Evolutionary conservation across 2,113 vertebrate species (phyloP), one percentile per base, ranked within the genome.

Genomic region (Zingel zingel): DNA sequence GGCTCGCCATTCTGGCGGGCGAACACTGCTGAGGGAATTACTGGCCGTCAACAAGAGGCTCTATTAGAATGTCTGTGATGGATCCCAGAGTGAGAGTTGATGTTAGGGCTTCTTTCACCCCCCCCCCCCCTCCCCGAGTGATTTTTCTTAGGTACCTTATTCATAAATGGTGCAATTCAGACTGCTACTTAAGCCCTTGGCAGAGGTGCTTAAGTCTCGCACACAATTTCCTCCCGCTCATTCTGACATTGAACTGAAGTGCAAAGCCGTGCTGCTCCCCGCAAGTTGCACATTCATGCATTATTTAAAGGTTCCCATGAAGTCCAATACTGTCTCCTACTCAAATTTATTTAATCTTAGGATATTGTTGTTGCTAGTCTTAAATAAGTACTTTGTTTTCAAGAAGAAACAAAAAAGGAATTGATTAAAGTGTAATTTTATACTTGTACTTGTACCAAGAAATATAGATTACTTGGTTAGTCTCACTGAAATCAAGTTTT

Each of bases 131-230:
- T n/a, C n/a, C 11, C 47, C 18, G 13, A 74, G 58, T 86, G 21
- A 54, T 73, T 83, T 73, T 61, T 81, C 85, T 83, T 18, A 62
- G 74, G 63, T 69, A 85, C 77, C 84, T 85, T 86, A 67, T 91
- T 88, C 89, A 90, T 92, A 92, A 92, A 91, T 83, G 88, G 78
- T 91, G 81, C 86, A 84, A 90, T 91, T 88, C 83, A 86, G 83
- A 71, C 80, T 68, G 76, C 89, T 86, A 81, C 83, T 92, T 89
- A 90, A 92, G 82, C 86, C 86, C 83, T 78, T 71, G 6, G 65
- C 79, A 50, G 91, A 84, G 89, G 84, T 81, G 84, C 89, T 91
- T 91, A 88, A 91, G 84, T 85, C 86, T 71, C 79, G 5, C 85
- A 56, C 86, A 71, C 87, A 72, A 63, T 85, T 86, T 85, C 77